Evolutionary conservation across 2,888 invertebrate genomes (phyloP).

Genomic region (Drosophila mayaguana): DNA sequence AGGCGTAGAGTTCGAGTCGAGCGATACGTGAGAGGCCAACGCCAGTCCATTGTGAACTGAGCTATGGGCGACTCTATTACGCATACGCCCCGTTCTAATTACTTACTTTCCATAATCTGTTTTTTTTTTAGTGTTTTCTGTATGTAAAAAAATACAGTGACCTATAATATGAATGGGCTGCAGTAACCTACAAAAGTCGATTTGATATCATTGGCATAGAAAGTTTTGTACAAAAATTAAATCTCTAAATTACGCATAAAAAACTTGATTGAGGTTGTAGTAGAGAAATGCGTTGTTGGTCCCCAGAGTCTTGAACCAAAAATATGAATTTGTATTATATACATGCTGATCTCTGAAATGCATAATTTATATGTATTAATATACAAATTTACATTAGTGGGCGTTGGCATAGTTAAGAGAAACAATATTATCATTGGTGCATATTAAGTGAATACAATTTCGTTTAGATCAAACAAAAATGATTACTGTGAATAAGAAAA

Average conservation of each 20-base stretch:
- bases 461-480: too few species aligned
- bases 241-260: background rate
- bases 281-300: too few species aligned
- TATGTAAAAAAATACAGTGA: background rate
- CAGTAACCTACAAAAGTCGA: background rate
- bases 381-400: background rate
- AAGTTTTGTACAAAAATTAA: background rate
- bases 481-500: too few species aligned
- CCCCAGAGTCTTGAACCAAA: too few species aligned
- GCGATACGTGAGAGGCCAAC: conserved; percentile 23
- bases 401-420: background rate
- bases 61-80: conserved; percentile 25
- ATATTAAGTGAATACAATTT: too few species aligned
- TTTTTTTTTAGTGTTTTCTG: background rate
- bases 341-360: too few species aligned
- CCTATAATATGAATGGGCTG: background rate
- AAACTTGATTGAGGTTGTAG: too few species aligned
- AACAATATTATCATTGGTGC: too few species aligned
- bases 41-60: conserved; percentile 17
- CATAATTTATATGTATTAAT: background rate
- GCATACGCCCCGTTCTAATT: conserved; percentile 43
- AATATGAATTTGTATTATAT: too few species aligned
- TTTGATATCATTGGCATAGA: conserved; percentile 3
- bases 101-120: conserved; percentile 8
- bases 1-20: conserved; percentile 56